Conservation (phyloP, 2,797 vertebrate species). For the Pipistrellus pipistrellus region DNA sequence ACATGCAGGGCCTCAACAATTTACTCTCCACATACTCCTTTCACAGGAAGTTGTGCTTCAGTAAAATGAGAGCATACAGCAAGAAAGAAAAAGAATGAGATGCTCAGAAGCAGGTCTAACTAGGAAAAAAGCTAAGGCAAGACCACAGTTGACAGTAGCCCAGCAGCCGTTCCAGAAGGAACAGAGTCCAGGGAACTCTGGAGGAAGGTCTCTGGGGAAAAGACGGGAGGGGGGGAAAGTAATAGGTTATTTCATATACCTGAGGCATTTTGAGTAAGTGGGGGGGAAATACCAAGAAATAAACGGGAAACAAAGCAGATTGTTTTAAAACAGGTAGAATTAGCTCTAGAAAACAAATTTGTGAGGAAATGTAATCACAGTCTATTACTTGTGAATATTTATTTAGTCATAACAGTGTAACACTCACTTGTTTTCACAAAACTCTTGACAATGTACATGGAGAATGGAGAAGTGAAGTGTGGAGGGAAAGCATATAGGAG, state of each 20-base stretch:
- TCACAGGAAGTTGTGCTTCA: constrained; percentile 6
- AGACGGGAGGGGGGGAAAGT: background rate
- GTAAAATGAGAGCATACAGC: background rate
- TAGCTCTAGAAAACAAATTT: constrained; percentile 1
- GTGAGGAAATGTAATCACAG: constrained; percentile 13
- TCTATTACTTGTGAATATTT: background rate
- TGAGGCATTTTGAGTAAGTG: background rate
- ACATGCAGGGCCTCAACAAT: constrained; percentile 1
- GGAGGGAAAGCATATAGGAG: background rate
- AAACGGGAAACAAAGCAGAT: background rate
- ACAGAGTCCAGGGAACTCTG: background rate
- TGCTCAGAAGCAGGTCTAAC: background rate
- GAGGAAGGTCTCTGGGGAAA: background rate
- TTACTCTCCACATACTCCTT: constrained; percentile 12
- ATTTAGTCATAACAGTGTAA: background rate
- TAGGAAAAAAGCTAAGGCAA: background rate
- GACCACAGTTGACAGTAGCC: background rate
- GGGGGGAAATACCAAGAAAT: background rate
- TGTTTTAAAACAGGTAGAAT: constrained; percentile 6
- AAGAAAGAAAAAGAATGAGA: constrained; percentile 35
- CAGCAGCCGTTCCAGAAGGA: background rate
- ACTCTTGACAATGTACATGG: background rate
- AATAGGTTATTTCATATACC: background rate
- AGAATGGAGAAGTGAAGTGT: background rate
- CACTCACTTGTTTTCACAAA: background rate